These are phyloP conservation scores for Anas acuta DNA, from an alignment of 2,797 vertebrate species.

Conservation along the genomic window DNA sequence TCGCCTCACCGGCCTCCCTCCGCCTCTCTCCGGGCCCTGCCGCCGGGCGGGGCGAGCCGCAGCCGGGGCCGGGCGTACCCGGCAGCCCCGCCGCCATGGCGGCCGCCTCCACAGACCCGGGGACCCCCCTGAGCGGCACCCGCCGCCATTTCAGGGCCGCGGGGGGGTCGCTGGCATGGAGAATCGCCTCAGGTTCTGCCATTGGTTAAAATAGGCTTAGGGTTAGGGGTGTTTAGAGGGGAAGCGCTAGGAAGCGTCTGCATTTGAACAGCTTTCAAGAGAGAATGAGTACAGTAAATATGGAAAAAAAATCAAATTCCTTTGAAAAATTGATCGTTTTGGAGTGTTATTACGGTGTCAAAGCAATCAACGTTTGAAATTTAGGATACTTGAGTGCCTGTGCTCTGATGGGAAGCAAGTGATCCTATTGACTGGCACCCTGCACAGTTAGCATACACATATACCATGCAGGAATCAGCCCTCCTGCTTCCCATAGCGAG, in stretches of 20 bases:
- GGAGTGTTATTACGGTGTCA: not conserved
- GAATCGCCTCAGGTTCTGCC: no score
- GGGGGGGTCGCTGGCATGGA: not conserved
- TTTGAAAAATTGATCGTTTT: rapidly evolving
- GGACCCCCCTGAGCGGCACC: no score
- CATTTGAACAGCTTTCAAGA: not conserved
- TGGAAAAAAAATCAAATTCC: not conserved
- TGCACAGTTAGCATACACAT: rapidly evolving
- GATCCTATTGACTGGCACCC: not conserved
- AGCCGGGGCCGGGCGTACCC: no score
- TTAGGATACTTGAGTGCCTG: no score
- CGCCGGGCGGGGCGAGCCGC: no score
- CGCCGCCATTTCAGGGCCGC: no score
- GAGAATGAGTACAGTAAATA: not conserved
- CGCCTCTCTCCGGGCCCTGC: no score
- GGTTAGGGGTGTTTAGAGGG: not conserved
- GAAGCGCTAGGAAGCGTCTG: not conserved
- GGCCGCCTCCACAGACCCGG: no score
- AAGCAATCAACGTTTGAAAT: not conserved
- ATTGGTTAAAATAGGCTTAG: no score
- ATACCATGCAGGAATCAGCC: not conserved
- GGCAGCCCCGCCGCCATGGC: no score
- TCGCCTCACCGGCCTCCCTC: no score
- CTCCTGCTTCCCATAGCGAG: rapidly evolving
- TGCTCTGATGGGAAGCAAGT: not conserved